phyloP scores from a whole-genome alignment of 1,140 invertebrate species.

The Zaprionus kolodkinae region DNA sequence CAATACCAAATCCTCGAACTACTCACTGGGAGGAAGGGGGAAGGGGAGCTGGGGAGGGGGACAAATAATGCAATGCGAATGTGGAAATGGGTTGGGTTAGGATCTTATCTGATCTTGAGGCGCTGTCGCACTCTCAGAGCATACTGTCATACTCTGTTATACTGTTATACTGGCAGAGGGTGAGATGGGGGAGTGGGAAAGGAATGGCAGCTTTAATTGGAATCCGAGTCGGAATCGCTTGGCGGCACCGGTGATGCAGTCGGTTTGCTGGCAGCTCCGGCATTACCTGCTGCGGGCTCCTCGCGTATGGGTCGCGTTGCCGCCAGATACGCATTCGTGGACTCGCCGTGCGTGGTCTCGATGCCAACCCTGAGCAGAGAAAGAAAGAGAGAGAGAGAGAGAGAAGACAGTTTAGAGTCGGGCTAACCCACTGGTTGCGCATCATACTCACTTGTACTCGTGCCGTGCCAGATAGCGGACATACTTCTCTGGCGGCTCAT shows the following conservation, averaged over 20 bases:
- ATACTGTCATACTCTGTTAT: background rate
- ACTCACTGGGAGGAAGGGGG: background rate
- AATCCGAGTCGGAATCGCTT: slow-evolving; percentile 86
- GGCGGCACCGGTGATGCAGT: slow-evolving; percentile 85
- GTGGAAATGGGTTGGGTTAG: background rate
- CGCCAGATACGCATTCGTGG: slow-evolving; percentile 90
- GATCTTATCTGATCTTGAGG: slow-evolving; percentile 22
- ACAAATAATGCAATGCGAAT: background rate
- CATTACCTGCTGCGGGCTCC: slow-evolving; percentile 80
- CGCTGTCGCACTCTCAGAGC: background rate
- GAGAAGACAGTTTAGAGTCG: background rate
- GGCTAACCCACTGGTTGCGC: background rate
- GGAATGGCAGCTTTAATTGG: slow-evolving; percentile 72
- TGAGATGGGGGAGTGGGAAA: background rate
- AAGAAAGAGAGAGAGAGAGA: background rate
- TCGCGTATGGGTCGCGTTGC: slow-evolving; percentile 87
- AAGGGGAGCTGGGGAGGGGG: background rate
- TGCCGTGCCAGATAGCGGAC: slow-evolving; percentile 98
- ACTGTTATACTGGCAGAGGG: slow-evolving; percentile 2
- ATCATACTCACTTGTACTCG: slow-evolving; percentile 92
- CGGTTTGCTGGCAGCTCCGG: slow-evolving; percentile 84
- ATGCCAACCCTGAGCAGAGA: slow-evolving; percentile 89
- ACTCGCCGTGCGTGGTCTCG: slow-evolving; percentile 91
- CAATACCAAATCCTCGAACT: slow-evolving; percentile 39
- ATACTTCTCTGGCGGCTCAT: slow-evolving; percentile 99